These are phyloP conservation scores for Macroteleia sp. DNA, from an alignment of 2,888 invertebrate genomes.

Conservation along the genomic window DNA sequence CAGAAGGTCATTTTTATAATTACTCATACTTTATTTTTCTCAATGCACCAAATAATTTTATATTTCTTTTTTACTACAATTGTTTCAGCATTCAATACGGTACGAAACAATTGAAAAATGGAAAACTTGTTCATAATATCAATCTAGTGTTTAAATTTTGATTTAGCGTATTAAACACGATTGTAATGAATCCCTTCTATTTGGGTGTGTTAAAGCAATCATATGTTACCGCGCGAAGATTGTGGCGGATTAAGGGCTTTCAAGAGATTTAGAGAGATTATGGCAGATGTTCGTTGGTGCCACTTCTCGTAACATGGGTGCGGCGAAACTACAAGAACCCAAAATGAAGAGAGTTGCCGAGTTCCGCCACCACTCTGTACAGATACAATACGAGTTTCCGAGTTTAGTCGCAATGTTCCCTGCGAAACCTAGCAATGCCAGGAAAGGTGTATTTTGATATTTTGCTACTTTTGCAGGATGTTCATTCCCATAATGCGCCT, in stretches of 20 bases:
- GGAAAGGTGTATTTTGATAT: constrained; percentile 80
- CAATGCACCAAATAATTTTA: no score
- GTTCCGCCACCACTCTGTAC: constrained; percentile 71
- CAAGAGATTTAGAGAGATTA: constrained; percentile 76
- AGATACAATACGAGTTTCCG: constrained; percentile 79
- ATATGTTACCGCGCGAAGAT: constrained; percentile 71
- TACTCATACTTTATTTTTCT: no score
- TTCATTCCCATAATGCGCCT: constrained; percentile 39
- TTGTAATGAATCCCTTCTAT: no score
- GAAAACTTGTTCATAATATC: no score
- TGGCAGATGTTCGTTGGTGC: constrained; percentile 77
- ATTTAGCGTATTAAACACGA: no score
- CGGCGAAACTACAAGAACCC: constrained; percentile 37
- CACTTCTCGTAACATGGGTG: constrained; percentile 35
- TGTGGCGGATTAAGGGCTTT: constrained; percentile 74
- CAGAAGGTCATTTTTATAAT: no score
- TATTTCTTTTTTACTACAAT: no score
- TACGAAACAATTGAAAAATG: no score
- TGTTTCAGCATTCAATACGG: no score
- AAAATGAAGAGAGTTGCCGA: constrained; percentile 69
- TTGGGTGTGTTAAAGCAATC: constrained; percentile 72
- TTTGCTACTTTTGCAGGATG: constrained; percentile 73
- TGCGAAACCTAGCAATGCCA: constrained; percentile 74
- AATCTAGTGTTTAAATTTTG: no score
- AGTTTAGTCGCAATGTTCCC: constrained; percentile 75